These are phyloP conservation scores for Alca torda DNA, from an alignment of 2,797 vertebrate species.

Conservation along the genomic window DNA sequence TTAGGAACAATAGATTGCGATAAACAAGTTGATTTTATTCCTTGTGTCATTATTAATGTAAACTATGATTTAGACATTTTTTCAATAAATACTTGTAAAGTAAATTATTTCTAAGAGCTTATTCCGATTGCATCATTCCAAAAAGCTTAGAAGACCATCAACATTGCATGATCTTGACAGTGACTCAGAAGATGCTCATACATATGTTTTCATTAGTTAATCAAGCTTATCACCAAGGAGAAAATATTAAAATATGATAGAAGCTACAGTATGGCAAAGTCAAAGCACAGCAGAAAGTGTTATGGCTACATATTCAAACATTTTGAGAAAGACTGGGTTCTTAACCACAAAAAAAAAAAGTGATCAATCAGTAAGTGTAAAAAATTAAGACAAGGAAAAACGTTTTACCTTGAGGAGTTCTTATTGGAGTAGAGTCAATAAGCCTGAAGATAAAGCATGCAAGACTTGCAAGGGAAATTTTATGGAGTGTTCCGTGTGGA, in stretches of 20 bases:
- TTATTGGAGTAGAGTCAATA: neutral
- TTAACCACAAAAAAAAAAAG: neutral
- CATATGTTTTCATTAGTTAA: neutral
- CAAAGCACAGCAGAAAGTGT: neutral
- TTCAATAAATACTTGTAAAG: neutral
- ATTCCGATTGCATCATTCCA: neutral
- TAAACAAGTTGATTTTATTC: neutral
- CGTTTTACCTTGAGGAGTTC: slow-evolving; percentile 33
- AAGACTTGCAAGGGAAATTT: neutral
- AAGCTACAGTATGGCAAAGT: neutral
- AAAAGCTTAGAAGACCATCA: neutral
- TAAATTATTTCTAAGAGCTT: neutral
- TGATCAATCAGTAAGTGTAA: neutral
- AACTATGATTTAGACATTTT: neutral
- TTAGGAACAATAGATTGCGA: neutral
- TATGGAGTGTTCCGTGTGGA: neutral
- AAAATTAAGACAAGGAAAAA: neutral
- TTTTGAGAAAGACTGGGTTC: neutral
- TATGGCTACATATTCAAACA: neutral
- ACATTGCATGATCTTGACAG: neutral
- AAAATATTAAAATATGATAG: neutral
- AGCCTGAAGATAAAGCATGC: neutral
- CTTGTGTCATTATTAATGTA: neutral
- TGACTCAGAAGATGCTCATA: neutral
- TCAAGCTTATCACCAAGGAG: neutral